A percentile compares a stretch with the other conserved stretches of the same genome.
Evolutionary conservation across 2,888 invertebrate genomes (phyloP).

Genomic region (Tenthredo distinguenda): DNA sequence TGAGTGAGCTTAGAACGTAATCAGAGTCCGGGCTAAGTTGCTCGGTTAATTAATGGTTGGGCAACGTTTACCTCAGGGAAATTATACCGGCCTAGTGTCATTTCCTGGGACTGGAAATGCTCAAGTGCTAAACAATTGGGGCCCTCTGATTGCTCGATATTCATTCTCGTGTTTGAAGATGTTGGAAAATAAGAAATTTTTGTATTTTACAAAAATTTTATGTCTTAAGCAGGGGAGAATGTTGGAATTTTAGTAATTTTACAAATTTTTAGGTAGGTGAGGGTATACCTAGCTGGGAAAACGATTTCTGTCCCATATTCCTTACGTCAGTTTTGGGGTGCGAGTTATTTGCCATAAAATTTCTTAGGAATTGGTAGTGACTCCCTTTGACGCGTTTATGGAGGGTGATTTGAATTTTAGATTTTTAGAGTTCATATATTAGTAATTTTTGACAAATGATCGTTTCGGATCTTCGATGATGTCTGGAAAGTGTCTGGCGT

Average conservation of each 20-base stretch:
- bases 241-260: slow-evolving; percentile 1
- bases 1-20: slow-evolving; percentile 44
- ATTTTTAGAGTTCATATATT: slow-evolving; percentile 57
- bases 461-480: slow-evolving; percentile 33
- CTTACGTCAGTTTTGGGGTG: neutral
- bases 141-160: neutral
- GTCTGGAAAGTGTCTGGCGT: neutral
- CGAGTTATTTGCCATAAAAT: slow-evolving; percentile 53
- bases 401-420: slow-evolving; percentile 67
- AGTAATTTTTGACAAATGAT: slow-evolving; percentile 49
- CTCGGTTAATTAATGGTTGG: slow-evolving; percentile 35
- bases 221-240: neutral
- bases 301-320: slow-evolving; percentile 34
- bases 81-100: slow-evolving; percentile 19
- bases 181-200: neutral
- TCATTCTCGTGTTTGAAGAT: neutral
- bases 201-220: neutral
- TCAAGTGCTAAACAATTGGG: neutral
- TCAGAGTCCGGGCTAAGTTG: slow-evolving; percentile 26
- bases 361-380: slow-evolving; percentile 35
- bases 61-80: slow-evolving; percentile 43
- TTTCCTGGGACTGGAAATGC: neutral
- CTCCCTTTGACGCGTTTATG: slow-evolving; percentile 59
- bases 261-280: neutral
- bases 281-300: neutral